These are phyloP conservation scores for Plestiodon gilberti DNA, from an alignment of 2,113 vertebrate species.

Conservation along the genomic window DNA sequence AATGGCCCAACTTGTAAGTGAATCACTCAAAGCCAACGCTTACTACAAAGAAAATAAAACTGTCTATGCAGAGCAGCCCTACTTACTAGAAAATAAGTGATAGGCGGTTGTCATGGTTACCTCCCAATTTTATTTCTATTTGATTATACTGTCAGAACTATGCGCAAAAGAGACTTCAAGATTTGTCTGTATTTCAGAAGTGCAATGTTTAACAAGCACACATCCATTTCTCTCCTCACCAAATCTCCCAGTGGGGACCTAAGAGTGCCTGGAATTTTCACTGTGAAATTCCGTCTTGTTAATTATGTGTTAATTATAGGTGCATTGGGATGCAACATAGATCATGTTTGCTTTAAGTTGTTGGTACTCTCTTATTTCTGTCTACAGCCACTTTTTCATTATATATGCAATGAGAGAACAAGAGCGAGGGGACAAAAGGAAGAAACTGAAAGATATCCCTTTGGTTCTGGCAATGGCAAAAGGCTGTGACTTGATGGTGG, in stretches of 20 bases:
- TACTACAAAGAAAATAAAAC: background rate
- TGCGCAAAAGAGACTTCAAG: background rate
- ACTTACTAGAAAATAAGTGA: background rate
- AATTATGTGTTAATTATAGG: background rate
- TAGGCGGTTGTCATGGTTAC: slow-evolving; percentile 40
- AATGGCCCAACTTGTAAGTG: background rate
- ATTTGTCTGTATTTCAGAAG: background rate
- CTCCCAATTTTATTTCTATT: background rate
- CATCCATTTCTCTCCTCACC: rapidly evolving
- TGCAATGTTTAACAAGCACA: background rate
- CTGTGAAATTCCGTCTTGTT: background rate
- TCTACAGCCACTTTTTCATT: background rate
- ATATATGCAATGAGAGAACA: background rate
- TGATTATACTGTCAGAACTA: slow-evolving; percentile 2
- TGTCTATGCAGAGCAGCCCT: background rate
- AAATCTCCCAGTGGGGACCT: background rate
- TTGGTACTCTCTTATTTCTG: slow-evolving; percentile 1
- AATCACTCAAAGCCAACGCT: slow-evolving; percentile 8
- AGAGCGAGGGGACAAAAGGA: too few relatives aligned
- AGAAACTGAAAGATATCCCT: too few relatives aligned
- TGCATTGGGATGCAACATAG: background rate
- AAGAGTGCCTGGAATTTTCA: background rate
- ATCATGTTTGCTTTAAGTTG: background rate
- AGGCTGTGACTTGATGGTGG: too few relatives aligned
- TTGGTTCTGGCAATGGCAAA: too few relatives aligned